Evolutionary conservation across 2,888 invertebrate species (phyloP).

Genomic region (Cerastis rubricosa): DNA sequence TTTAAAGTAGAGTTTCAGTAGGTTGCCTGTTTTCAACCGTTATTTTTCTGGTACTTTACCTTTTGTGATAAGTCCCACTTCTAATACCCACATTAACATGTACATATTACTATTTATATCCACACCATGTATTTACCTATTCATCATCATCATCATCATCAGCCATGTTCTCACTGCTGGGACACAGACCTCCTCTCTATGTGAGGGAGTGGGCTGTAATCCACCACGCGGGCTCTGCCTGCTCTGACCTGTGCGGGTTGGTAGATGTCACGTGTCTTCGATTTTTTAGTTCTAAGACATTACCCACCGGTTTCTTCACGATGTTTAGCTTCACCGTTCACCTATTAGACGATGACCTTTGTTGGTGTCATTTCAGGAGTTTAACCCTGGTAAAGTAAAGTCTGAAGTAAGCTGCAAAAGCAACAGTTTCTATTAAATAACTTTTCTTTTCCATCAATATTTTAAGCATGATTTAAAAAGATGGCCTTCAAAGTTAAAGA

Average conservation of each 20-base stretch:
- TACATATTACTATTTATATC: not conserved
- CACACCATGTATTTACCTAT: not conserved
- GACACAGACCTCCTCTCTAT: too few relatives aligned
- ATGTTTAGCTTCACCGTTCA: too few relatives aligned
- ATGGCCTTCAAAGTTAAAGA: too few relatives aligned
- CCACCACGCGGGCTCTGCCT: too few relatives aligned
- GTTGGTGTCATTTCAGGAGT: not conserved
- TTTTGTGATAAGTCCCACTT: not conserved
- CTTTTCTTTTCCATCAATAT: not conserved
- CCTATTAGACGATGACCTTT: too few relatives aligned
- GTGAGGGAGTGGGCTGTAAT: too few relatives aligned
- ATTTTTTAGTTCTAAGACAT: too few relatives aligned
- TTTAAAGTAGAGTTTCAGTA: not conserved
- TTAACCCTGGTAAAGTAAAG: not conserved
- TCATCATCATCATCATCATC: too few relatives aligned
- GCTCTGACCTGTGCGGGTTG: too few relatives aligned
- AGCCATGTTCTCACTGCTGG: too few relatives aligned
- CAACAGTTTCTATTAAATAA: not conserved
- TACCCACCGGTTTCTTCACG: too few relatives aligned
- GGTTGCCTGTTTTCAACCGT: not conserved
- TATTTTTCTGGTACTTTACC: not conserved
- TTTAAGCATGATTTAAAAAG: not conserved
- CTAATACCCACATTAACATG: not conserved
- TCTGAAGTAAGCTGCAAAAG: not conserved
- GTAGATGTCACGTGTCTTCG: too few relatives aligned